phyloP scores from a whole-genome alignment of 2,113 vertebrate species.

The Penelope pileata region DNA sequence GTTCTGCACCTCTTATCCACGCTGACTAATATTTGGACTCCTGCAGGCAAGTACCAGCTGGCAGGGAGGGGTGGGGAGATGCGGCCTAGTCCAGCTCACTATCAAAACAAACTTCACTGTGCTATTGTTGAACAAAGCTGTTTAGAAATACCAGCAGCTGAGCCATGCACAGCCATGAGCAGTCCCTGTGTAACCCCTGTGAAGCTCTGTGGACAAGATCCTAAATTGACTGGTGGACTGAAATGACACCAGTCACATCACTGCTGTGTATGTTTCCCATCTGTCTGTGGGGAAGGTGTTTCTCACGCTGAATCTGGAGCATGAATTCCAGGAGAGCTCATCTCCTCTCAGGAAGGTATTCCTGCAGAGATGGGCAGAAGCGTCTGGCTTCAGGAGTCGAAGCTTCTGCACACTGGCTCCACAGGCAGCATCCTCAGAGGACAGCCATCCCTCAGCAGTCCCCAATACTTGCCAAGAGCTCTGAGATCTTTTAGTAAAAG shows the following conservation, averaged over 20 bases:
- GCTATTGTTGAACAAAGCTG: not conserved
- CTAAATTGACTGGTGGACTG: not conserved
- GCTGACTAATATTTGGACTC: not conserved
- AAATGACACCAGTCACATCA: not conserved
- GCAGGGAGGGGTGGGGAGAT: not conserved
- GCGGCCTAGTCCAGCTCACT: not conserved
- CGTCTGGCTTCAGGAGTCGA: not conserved
- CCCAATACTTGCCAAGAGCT: not conserved
- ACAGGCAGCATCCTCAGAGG: not conserved
- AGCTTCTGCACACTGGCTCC: not conserved
- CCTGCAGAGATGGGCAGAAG: not conserved
- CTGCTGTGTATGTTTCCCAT: not conserved
- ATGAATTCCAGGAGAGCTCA: not conserved
- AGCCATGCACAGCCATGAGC: not conserved
- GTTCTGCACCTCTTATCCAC: not conserved
- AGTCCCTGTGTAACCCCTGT: not conserved
- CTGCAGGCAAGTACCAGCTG: not conserved
- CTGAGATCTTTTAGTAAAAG: not conserved
- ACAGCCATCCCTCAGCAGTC: not conserved
- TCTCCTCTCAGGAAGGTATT: not conserved
- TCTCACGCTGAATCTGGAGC: not conserved
- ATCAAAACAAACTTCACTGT: not conserved
- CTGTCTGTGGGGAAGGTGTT: not conserved
- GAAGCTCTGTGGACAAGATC: not conserved
- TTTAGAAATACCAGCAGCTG: not conserved